Base-by-base conservation (phyloP, 2,797 vertebrate genomes). In the Smutsia gigantea region DNA sequence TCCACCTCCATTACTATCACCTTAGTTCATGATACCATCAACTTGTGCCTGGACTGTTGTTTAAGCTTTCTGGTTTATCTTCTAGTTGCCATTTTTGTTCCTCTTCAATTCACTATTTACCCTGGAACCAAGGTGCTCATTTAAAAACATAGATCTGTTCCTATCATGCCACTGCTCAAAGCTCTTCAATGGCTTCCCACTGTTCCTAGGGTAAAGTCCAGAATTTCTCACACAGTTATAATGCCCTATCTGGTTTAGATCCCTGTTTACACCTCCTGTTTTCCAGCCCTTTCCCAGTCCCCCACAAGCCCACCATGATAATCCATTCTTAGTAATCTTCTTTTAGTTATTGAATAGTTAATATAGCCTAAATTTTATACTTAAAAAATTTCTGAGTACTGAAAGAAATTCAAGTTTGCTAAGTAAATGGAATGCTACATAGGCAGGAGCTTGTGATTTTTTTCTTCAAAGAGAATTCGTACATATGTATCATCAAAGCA, bases 401-500 rank as follows among this genome's bases (percentile, higher is more conserved):
- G 42, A 87, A 94, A 85, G 63, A 42, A 87, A 89, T 68, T 55
- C 55, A 81, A 3, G 55, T 69, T 81, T 90, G 59, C 75, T 87
- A 81, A 90, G 55, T 93, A 87, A 94, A 90, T 93, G 84, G 75
- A 79, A 64, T 81, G 46, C 66, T 77, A 31, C 37, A 57, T 46
- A 95, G 49, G 55, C 66, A 82, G 61, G 63, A 87, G 66, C 61
- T 77, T 87, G 29, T 90, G 78, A 92, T 79, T 92, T 95, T 46
- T 81, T 87, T 78, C 78, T 96, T 97, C 79, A 95, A 96, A 83
- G 72, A 71, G 34, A 66, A 89, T 87, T 81, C 81, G 92, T 90
- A 75, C n/a, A 63, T 25, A 74, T 34, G 31, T 39, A 72, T 93
- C 96, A 94, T 97, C 90, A 98, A 97, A 97, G 90, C 51, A 79